phyloP scores from a whole-genome alignment of 2,113 vertebrate species.

The Pituophis catenifer region DNA sequence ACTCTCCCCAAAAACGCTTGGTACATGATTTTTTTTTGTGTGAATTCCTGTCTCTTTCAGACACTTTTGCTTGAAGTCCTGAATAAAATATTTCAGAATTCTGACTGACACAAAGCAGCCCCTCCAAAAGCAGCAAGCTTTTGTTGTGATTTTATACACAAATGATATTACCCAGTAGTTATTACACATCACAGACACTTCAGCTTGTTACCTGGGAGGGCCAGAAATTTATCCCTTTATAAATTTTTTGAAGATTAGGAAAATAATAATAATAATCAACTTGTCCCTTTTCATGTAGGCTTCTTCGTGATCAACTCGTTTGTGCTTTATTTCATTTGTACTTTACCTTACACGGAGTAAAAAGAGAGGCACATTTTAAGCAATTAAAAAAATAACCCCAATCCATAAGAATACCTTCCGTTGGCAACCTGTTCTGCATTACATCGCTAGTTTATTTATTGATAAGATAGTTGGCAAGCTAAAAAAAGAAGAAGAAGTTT shows the following conservation, averaged over 20 bases:
- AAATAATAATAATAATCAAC: slow-evolving; percentile 19
- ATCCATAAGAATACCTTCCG: slow-evolving; percentile 17
- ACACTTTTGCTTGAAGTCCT: background rate
- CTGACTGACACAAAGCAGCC: background rate
- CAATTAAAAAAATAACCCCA: background rate
- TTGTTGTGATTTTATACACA: background rate
- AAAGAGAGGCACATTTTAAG: slow-evolving; percentile 34
- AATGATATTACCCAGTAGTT: background rate
- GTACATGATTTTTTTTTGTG: background rate
- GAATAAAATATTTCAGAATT: slow-evolving; percentile 15
- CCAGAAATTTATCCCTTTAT: background rate
- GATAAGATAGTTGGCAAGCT: background rate
- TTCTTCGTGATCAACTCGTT: slow-evolving; percentile 44
- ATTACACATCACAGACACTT: background rate
- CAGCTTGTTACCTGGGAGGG: slow-evolving; percentile 5
- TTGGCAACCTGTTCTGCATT: slow-evolving; percentile 18
- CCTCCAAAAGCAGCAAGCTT: slow-evolving; percentile 22
- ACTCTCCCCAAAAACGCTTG: slow-evolving; percentile 11
- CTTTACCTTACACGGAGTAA: slow-evolving; percentile 23
- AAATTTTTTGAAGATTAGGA: background rate
- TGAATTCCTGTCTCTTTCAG: slow-evolving; percentile 1
- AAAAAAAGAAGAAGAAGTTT: slow-evolving; percentile 25
- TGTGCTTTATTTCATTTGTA: background rate
- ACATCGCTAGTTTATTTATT: background rate
- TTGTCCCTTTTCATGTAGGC: background rate